Evolutionary conservation across 64 coral and sea anemone species (phyloP).

Genomic region (Cladopsammia gracilis): DNA sequence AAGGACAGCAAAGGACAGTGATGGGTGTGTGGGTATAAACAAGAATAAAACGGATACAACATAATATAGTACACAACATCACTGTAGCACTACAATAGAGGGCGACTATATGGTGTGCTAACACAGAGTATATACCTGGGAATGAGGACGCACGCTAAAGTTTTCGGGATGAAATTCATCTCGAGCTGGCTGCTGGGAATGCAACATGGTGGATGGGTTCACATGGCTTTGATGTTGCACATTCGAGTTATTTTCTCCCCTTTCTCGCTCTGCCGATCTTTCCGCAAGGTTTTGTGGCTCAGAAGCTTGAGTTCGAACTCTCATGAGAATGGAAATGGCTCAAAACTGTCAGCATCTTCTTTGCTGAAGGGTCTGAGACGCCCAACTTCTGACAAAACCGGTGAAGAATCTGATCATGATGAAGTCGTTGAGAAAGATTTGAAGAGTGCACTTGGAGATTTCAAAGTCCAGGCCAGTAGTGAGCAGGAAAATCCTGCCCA

Average conservation of each 20-base stretch:
- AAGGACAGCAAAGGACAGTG: no score
- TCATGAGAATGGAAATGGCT: background rate
- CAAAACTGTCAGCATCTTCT: background rate
- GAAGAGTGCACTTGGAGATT: no score
- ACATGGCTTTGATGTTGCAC: background rate
- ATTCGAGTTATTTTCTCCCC: background rate
- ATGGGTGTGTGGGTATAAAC: no score
- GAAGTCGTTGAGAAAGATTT: background rate
- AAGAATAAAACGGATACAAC: no score
- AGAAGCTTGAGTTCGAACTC: background rate
- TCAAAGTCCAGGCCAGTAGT: no score
- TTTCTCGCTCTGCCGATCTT: background rate
- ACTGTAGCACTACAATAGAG: no score
- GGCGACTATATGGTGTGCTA: no score
- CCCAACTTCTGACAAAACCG: background rate
- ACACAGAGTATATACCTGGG: no score
- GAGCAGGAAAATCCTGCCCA: no score
- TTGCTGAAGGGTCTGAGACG: background rate
- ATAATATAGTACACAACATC: no score
- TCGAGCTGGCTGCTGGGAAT: background rate
- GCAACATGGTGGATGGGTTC: background rate
- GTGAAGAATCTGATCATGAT: background rate
- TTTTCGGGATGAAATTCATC: background rate
- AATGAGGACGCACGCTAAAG: background rate
- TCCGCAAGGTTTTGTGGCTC: background rate